phyloP scores from a whole-genome alignment of 2,888 invertebrate genomes.

The Drosophila mettleri region DNA sequence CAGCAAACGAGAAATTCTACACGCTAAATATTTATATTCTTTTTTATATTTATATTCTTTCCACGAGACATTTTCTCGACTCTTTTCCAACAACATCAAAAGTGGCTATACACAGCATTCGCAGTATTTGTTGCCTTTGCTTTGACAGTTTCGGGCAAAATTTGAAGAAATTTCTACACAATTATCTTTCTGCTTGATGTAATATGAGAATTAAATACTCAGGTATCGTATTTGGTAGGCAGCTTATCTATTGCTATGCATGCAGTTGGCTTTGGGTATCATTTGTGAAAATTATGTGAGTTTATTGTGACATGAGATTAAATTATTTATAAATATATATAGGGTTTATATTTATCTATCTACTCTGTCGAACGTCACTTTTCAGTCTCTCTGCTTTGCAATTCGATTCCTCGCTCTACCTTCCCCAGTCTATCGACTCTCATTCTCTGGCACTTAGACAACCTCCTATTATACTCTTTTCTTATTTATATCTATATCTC shows the following conservation, averaged over 20 bases:
- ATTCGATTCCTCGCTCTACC: not conserved
- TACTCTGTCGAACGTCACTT: no score
- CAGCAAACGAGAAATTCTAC: conserved; percentile 23
- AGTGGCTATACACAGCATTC: conserved; percentile 7
- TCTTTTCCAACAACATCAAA: conserved; percentile 6
- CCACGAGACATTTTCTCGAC: conserved; percentile 20
- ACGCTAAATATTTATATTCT: conserved; percentile 27
- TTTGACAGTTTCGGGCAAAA: not conserved
- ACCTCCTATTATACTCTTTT: no score
- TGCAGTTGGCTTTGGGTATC: not conserved
- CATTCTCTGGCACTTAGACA: no score
- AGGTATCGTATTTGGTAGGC: not conserved
- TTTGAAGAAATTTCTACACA: not conserved
- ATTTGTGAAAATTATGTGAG: not conserved
- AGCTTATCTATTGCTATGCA: not conserved
- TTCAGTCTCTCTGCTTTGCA: no score
- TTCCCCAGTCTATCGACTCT: not conserved
- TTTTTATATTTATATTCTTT: no score
- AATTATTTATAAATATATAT: not conserved
- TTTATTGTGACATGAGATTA: not conserved
- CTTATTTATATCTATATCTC: no score
- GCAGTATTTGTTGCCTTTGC: not conserved
- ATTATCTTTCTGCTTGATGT: not conserved
- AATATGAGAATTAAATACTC: conserved; percentile 3
- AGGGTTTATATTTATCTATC: not conserved